Evolutionary conservation across 2,888 invertebrate species (phyloP).

Genomic region (Empis stercorea): DNA sequence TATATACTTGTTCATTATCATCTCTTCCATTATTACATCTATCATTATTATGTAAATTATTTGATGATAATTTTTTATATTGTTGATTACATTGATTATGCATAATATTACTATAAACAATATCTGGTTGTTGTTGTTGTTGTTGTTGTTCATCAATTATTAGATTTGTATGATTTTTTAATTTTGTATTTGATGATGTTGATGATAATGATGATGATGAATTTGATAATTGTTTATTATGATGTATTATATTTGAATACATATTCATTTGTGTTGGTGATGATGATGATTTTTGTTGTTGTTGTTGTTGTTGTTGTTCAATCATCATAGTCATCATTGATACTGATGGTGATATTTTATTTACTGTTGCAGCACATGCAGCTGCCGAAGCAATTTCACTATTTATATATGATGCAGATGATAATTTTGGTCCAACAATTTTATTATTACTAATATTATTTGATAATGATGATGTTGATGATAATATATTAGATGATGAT

Average conservation of each 20-base stretch:
- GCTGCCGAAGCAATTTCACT: background rate
- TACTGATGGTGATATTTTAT: background rate
- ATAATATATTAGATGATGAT: too few species aligned
- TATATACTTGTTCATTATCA: background rate
- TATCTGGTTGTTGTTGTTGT: slow-evolving; percentile 30
- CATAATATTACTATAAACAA: slow-evolving; percentile 42
- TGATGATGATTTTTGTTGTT: background rate
- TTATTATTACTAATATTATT: slow-evolving; percentile 2
- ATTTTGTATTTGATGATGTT: slow-evolving; percentile 1
- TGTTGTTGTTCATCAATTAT: slow-evolving; percentile 15
- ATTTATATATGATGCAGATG: slow-evolving; percentile 17
- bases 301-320: background rate
- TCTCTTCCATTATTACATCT: background rate
- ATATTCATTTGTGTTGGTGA: slow-evolving; percentile 5
- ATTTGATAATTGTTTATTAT: background rate
- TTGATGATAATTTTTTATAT: too few species aligned
- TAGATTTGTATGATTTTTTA: background rate
- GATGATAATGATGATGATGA: background rate
- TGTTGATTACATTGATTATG: slow-evolving; percentile 37
- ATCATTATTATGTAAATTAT: background rate
- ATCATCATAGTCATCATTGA: slow-evolving; percentile 4
- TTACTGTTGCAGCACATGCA: background rate
- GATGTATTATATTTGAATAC: slow-evolving; percentile 7
- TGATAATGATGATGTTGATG: too few species aligned
- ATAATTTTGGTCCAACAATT: slow-evolving; percentile 17